Evolutionary conservation across 2,113 vertebrate species (phyloP), one percentile per base, ranked within the genome.

Genomic region (Gallinago jamesoni): DNA sequence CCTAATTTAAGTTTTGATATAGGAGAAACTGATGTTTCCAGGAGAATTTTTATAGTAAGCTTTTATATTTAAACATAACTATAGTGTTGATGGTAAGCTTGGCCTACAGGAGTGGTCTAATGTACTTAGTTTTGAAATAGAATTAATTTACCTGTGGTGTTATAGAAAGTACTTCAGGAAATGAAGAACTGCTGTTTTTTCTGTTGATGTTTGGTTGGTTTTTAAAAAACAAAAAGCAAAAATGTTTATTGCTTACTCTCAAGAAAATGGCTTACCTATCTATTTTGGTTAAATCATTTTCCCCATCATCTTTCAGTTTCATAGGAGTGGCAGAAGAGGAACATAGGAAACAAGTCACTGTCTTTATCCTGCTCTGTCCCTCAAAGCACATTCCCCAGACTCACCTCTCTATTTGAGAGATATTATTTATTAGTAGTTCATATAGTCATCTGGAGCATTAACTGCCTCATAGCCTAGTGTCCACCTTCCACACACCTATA

Each of bases 401-500:
- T 41, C 30, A 3, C 27, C 27, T 47, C 41, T 73, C 13, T 6
- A 4, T 33, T 82, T 84, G 55, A 35, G 62, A 82, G 78, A 31
- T 4, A 2, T 69, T 57, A 31, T 75, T 85, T 90, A 21, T 15
- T 41, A 47, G 17, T 14, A 24, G 20, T 45, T 87, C 68, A 23
- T 3, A 1, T 4, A 11, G 20, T 60, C 12, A 9, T 12, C 28
- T 60, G 43, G 20, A 75, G 21, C 52, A 33, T 31, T 67, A 77
- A 14, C 23, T 75, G 0, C 37, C 27, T 67, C 6, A 1, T 7
- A 59, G 73, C 12, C 31, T 31, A n/a, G 12, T 28, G 84, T 77
- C 27, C 4, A 10, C 27, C 39, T 73, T 10, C 15, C 9, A 27
- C 27, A 1, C 7, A 2, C 24, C 37, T 11, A 0, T 12, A 75